A percentile compares a stretch with the other conserved stretches of the same genome.
Conservation (phyloP, 23 tunicate species). For the Oikopleura dioica region DNA sequence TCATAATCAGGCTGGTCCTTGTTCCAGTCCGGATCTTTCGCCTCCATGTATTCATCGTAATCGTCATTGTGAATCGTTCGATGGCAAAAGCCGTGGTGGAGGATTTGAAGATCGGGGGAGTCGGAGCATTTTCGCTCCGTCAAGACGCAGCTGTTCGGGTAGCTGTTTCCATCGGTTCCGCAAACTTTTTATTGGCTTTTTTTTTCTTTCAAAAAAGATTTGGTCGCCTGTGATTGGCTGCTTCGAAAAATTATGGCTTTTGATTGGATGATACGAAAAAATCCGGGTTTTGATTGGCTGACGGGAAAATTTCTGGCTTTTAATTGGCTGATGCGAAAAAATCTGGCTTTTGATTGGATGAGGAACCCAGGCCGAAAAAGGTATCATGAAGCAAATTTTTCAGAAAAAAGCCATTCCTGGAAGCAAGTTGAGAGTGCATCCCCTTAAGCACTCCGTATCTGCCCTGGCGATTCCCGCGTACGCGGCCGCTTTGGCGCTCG, state of each 20-base stretch:
- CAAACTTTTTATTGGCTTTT: no score
- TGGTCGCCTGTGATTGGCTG: no score
- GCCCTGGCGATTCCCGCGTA: background rate
- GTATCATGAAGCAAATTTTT: no score
- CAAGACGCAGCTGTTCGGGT: background rate
- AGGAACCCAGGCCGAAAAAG: no score
- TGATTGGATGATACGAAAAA: no score
- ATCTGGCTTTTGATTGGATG: no score
- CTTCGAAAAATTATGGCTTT: no score
- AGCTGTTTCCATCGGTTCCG: background rate
- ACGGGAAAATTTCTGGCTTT: no score
- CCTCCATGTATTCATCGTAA: slow-evolving; percentile 4
- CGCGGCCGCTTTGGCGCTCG: background rate
- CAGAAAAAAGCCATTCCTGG: no score
- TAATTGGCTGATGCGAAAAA: no score
- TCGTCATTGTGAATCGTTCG: background rate
- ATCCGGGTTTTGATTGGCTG: no score
- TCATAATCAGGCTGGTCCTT: background rate
- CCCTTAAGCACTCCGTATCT: background rate
- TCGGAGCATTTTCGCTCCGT: background rate
- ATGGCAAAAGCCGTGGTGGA: background rate
- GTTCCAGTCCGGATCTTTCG: background rate
- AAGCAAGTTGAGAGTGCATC: background rate
- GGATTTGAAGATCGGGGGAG: background rate
- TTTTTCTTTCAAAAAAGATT: no score